Base-by-base conservation (phyloP, 2,113 vertebrate genomes). In the Chascanopsetta lugubris region DNA sequence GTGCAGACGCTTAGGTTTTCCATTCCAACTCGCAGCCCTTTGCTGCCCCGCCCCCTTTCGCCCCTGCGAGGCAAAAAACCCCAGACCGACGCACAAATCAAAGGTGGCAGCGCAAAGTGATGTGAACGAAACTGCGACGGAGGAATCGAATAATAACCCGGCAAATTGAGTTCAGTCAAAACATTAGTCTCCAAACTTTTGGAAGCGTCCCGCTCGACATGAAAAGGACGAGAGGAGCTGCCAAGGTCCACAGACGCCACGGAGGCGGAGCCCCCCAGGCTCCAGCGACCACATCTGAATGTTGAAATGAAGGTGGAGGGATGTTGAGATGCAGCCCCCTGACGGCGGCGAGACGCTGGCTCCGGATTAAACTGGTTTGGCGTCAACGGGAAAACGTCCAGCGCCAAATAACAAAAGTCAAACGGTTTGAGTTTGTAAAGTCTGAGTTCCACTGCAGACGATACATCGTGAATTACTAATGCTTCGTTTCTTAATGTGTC, bases 321-420 rank as follows among this genome's bases (percentile, higher is more conserved):
- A 64, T 63, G 50, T 72, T 58, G 79, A 87, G 74, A 82, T 75
- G 67, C 60, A 43, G 40, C 56, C 77, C 72, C 70, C 77, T 45
- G 61, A 80, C 68, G 73, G 63, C 66, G 65, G 68, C 63, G 51
- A 29, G 75, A 69, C 69, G 60, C 72, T 73, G 79, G 67, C 67
- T 73, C 57, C 38, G 63, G 80, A 67, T 69, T 73, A 68, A 84
- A 59, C 27, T 34, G 62, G 65, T 81, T 60, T 76, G 78, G 84
- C 69, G 69, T 57, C 30, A 74, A 69, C 62, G 50, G 75, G 60
- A 80, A 77, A 67, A 69, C 32, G 29, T 84, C 75, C 79, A 79
- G 21, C 51, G 48, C 51, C 36, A 74, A 75, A 77, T 32, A 74
- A 42, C n/a, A n/a, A 77, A 77, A 81, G 55, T 76, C 54, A 65